Base-by-base conservation (phyloP, 1,140 invertebrate genomes). In the Aphelenchoides avenae region DNA sequence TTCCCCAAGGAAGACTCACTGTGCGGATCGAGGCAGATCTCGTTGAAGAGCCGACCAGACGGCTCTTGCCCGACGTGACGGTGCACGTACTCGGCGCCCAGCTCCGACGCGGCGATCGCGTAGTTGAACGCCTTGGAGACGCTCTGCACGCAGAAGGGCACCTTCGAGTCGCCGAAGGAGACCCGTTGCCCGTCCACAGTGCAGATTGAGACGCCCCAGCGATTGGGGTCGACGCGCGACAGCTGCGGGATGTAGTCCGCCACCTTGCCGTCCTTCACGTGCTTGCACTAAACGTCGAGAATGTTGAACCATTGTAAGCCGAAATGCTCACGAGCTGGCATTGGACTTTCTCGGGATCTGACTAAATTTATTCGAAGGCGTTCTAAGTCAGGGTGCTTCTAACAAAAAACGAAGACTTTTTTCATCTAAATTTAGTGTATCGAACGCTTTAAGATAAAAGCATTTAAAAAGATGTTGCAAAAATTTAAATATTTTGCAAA, bases 21-120 rank as follows among this genome's bases (percentile, higher is more conserved):
- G 39, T 65, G 57, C 13, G 47, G 84, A 83, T 96, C 91, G 46
- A 98, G 82, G 47, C 92, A 86, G 30, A 98, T 85, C 80, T 92
- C 90, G 78, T 97, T 98, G 78, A 97, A 98, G 78, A 91, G 89
- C 52, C 90, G 81, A 1, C 93, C 93, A 74, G 89, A 92, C 0
- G 91, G 91, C 81, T 95, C 91, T 61, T 93, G 90, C 51, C 91
- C 92, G 48, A 97, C 87, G 76, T 91, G 96, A 59, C 89, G 39
- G 36, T 73, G 64, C 1, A 68, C 69, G 18, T 49, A 63, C 26
- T 68, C 70, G 20, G 54, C 64, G 4, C 70, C 68, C 41, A 66
- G 41, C 31, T 68, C 70, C 15, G 43, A 54, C 1, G 62, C 54
- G 18, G 61, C 57, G 22, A 64, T 61, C n/a, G 52, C 49, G 37